Conservation (phyloP, 2,797 vertebrate genomes). For the Margarornis squamiger region DNA sequence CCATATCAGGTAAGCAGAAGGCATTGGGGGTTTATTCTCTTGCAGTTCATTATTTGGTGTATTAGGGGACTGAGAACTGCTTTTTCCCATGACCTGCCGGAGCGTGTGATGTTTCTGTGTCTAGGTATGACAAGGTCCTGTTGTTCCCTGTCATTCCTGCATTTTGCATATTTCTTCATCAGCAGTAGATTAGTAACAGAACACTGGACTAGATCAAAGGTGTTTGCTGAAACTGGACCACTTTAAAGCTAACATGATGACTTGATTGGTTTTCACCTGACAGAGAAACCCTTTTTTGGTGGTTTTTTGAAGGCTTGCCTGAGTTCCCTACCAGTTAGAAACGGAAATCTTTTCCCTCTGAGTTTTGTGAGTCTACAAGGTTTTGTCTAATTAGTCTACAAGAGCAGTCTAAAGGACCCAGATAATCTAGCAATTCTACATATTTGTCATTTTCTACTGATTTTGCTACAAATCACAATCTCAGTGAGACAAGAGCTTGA, state of each 20-base stretch:
- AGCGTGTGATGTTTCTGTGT: background rate
- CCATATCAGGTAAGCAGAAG: conserved; percentile 89
- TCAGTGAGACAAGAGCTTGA: background rate
- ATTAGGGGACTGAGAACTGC: background rate
- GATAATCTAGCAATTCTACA: background rate
- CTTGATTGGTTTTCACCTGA: conserved; percentile 12
- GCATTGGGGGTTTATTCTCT: background rate
- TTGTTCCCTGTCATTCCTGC: conserved; percentile 52
- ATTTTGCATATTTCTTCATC: conserved; percentile 46
- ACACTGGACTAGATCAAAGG: conserved; percentile 67
- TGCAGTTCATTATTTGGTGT: background rate
- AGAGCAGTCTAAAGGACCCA: background rate
- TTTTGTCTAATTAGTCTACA: background rate
- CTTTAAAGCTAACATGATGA: conserved; percentile 16
- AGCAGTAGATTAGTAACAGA: conserved; percentile 60
- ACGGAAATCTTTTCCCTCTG: background rate
- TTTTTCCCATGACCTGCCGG: conserved; percentile 1
- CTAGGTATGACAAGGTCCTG: conserved; percentile 33
- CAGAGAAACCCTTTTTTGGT: background rate
- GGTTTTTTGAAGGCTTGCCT: background rate
- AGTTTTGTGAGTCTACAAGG: background rate
- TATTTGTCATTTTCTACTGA: background rate
- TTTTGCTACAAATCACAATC: background rate
- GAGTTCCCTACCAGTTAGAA: background rate
- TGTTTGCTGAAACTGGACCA: conserved; percentile 52